Evolutionary conservation across 2,888 invertebrate species (phyloP).

Genomic region (Drosophila histrio): DNA sequence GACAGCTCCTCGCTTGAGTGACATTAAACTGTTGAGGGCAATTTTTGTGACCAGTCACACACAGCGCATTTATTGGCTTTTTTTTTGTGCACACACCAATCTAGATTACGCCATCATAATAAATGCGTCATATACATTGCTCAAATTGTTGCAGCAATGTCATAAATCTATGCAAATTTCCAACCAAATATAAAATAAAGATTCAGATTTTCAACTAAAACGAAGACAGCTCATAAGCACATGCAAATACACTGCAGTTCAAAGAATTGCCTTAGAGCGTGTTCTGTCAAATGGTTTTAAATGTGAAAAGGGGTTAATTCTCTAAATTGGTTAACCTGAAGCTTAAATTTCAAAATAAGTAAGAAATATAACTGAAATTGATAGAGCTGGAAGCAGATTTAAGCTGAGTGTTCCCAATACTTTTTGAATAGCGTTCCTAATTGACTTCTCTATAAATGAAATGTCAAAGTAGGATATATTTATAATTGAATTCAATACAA

Average conservation of each 20-base stretch:
- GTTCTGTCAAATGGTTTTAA: background rate
- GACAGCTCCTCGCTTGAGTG: slow-evolving; percentile 24
- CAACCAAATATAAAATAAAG: slow-evolving; percentile 10
- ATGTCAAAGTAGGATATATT: too few relatives aligned
- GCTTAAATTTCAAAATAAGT: too few relatives aligned
- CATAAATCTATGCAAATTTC: slow-evolving; percentile 58
- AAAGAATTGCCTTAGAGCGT: background rate
- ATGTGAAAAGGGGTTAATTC: background rate
- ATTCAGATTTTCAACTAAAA: slow-evolving; percentile 1
- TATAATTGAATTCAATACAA: too few relatives aligned
- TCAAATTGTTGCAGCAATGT: slow-evolving; percentile 60
- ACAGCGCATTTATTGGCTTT: slow-evolving; percentile 28
- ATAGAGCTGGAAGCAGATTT: too few relatives aligned
- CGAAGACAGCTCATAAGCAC: slow-evolving; percentile 9
- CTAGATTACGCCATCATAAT: slow-evolving; percentile 62
- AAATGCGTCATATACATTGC: slow-evolving; percentile 53
- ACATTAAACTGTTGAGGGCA: slow-evolving; percentile 60
- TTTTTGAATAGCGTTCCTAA: too few relatives aligned
- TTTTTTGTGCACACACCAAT: too few relatives aligned
- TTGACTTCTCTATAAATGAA: too few relatives aligned
- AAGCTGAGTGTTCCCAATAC: too few relatives aligned
- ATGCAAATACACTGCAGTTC: slow-evolving; percentile 4
- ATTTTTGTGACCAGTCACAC: slow-evolving; percentile 52
- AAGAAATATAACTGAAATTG: too few relatives aligned
- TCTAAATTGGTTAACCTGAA: background rate